Evolutionary conservation across 2,888 invertebrate genomes (phyloP), one percentile per base, ranked within the genome.

Genomic region (Lasioglossum lativentre): DNA sequence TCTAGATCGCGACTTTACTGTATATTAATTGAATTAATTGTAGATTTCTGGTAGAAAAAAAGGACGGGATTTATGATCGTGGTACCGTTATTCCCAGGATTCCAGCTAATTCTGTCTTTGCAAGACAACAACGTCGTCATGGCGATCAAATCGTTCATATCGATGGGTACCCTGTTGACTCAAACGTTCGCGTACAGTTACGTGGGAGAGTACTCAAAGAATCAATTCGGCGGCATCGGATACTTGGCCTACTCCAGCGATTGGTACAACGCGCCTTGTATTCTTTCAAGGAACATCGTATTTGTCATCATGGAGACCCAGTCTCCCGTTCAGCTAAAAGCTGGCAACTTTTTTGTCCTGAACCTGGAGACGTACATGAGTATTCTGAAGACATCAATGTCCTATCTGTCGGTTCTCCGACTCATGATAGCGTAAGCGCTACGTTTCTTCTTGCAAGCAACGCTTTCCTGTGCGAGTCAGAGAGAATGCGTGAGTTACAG

Each of bases 161-260:
- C 75, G 8, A 16, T 72, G 23, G 14, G 1, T 42, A 68, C 45
- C 4, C 14, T 83, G 1, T 12, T 82, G 56, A 5, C n/a, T 1
- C 83, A 83, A 68, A 14, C 83, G n/a, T 83, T 83, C 23, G 66
- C n/a, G 1, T 77, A 83, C 34, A 68, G 83, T 27, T 83, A 77
- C 68, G 59, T 83, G 16, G 77, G 83, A 12, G 75, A 83, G 19
- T 83, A 83, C 38, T 66, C 83, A 16, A 83, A 45, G 19, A 16
- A 16, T 45, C 76, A 73, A 70, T 73, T 77, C 38, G 77, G 73
- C 5, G 8, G 30, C 5, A 47, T 83, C 38, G 76, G 73, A 19
- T 19, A 83, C 14, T 56, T 77, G 30, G 27, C 42, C 14, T 83
- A 84, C 23, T 47, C 19, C 27, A 68, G 73, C 23, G 47, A 1